Base-by-base conservation (phyloP, 2,888 invertebrate genomes). In the Agonopterix heracliana region DNA sequence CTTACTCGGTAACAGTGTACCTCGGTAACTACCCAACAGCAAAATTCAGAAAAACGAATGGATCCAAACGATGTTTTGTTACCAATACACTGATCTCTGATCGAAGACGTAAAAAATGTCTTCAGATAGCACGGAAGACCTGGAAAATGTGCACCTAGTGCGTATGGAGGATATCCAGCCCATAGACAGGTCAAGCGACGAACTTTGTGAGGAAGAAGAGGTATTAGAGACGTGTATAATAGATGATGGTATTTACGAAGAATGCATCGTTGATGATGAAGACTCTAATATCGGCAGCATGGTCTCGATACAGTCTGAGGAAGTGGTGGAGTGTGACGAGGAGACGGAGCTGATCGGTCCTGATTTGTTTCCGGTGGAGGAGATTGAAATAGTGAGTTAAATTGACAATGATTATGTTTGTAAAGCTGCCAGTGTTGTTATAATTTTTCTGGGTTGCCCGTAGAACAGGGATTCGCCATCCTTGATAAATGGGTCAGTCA, bases 151-250 rank as follows among this genome's bases (percentile, higher is more conserved):
- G n/a, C 75, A 78, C 13, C 63, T 84, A 14, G 85, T 85, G 35
- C 78, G 81, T 45, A 81, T 85, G 84, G 79, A 78, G 45, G 86
- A 85, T 47, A 77, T 85, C 0, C 84, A 84, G 52, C 83, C 85
- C 1, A 5, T 26, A 26, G 47, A 44, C 34, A 42, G 52, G 13
- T 42, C 13, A 11, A 10, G 17, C 9, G 51, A 48, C 3, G 51
- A 54, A 7, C 10, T n/a, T n/a, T 38, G 38, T 38, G 41, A 45
- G 9, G 55, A 63, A 11, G 62, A 61, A 5, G 66, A 66, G 44
- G 63, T 66, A 0, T 54, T 72, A 41, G 80, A 74, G 41, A 68
- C 73, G 0, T 73, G 64, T 56, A 60, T 75, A 5, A 63, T 75
- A 9, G 71, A 75, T 12, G 56, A 64, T 49, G 54, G 67, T 10